Base-by-base conservation (phyloP, 2,888 invertebrate species). In the Galeruca laticollis region DNA sequence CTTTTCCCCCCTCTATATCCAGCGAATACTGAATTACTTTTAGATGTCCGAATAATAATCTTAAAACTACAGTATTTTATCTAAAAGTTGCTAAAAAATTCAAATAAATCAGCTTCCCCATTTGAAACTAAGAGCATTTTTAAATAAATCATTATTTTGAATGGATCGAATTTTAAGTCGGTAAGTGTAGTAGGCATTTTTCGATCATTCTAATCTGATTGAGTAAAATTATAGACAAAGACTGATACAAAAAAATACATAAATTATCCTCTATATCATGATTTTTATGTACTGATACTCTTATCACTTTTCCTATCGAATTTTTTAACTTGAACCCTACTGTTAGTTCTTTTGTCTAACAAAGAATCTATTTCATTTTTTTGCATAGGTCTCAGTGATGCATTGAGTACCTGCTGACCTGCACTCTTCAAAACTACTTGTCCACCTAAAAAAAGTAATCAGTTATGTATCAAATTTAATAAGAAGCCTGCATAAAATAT, bases 291-390 rank as follows among this genome's bases (percentile, higher is more conserved):
- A 26, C 8, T 9, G 2, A 40, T 37, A 31, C 8, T 60, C 1
- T 37, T 52, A 2, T 11, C 47, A 35, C 5, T 43, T 31, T 60
- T 73, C 47, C 71, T 66, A 33, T 71, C 72, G 35, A 74, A 76
- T 52, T 60, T 74, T 59, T 75, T 76, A 2, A 75, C 61, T 21
- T 75, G 75, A 52, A 72, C 69, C 40, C 63, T 75, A n/a, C 64
- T 47, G 4, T 54, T 60, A 6, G 64, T 31, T 33, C 37, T 74
- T 51, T 71, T 73, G 37, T 74, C 74, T 43, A 78, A 61, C 11
- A 79, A 60, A 8, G 73, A 74, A 47, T 78, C 79, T 18, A 79
- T 74, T 59, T 79, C 79, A n/a, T 71, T 73, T 49, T 75, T 76
- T 13, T 75, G 70, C 8, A 76, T 73, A 3, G 75, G 75, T 56